Conservation (phyloP, 2,888 invertebrate species). For the Lissonota sp. region DNA sequence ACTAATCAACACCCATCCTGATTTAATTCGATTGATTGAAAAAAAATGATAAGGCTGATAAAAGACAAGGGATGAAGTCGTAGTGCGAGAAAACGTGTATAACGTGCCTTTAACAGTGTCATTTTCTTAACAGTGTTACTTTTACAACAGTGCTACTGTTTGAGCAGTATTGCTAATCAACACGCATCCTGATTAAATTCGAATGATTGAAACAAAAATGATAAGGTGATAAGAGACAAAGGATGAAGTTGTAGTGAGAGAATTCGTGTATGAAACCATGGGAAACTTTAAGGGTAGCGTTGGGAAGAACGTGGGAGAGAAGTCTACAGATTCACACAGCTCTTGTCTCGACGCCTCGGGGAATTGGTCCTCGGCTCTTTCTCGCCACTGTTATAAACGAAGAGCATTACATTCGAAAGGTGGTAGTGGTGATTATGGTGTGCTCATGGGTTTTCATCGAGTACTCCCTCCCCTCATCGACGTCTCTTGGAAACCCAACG, state of each 20-base stretch:
- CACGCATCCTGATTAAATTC: too few species aligned
- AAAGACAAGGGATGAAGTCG: background rate
- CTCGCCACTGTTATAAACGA: constrained; percentile 42
- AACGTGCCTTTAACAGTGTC: too few species aligned
- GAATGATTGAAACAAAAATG: too few species aligned
- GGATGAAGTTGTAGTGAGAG: background rate
- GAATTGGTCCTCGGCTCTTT: constrained; percentile 68
- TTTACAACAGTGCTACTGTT: too few species aligned
- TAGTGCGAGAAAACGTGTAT: background rate
- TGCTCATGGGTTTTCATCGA: constrained; percentile 43
- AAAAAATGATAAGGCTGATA: too few species aligned
- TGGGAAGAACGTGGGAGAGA: constrained; percentile 64
- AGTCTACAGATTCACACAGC: constrained; percentile 35
- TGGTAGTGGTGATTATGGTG: constrained; percentile 72
- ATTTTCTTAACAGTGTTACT: too few species aligned
- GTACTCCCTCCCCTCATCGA: constrained; percentile 10
- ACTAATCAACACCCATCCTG: too few species aligned
- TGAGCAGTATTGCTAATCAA: too few species aligned
- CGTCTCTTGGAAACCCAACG: constrained; percentile 69
- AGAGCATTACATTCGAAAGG: constrained; percentile 76
- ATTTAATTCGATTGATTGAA: too few species aligned
- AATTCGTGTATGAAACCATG: constrained; percentile 27
- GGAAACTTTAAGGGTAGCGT: constrained; percentile 66
- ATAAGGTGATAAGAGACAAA: background rate
- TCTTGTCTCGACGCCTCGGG: constrained; percentile 69